Percentiles rank a stretch among this genome's conserved stretches.
Conservation (phyloP, 1,140 invertebrate species). For the Pemphigus obesinymphae region DNA sequence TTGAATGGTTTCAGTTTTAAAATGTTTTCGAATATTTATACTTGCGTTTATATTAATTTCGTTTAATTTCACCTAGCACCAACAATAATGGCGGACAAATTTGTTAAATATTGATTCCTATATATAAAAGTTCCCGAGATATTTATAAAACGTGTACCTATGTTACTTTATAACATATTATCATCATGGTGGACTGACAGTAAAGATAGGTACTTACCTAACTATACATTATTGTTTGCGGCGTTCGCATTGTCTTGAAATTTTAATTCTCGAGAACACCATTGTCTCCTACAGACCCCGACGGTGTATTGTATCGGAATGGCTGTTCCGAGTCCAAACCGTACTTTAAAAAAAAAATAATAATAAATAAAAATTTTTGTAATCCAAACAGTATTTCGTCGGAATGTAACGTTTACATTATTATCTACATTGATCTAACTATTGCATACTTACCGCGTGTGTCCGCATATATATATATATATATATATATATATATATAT, state of each 20-base stretch:
- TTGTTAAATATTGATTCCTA: too few relatives aligned
- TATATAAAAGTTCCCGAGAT: too few relatives aligned
- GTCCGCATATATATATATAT: neutral
- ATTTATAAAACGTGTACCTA: too few relatives aligned
- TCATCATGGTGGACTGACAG: too few relatives aligned
- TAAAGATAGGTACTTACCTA: too few relatives aligned
- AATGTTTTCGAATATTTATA: too few relatives aligned
- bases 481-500: neutral
- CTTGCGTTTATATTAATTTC: too few relatives aligned
- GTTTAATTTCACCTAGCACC: too few relatives aligned
- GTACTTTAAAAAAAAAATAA: neutral
- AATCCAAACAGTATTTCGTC: neutral
- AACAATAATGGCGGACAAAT: too few relatives aligned
- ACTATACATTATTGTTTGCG: neutral
- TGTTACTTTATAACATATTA: too few relatives aligned
- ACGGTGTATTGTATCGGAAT: neutral
- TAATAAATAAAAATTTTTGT: too few relatives aligned
- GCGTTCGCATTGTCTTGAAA: conserved; percentile 20
- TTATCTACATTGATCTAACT: neutral
- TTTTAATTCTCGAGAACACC: conserved; percentile 4
- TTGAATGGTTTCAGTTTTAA: too few relatives aligned
- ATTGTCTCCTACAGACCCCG: neutral
- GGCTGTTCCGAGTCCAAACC: neutral
- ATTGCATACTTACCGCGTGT: neutral
- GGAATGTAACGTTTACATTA: conserved; percentile 22